Percentiles rank a stretch among this genome's conserved stretches.
Evolutionary conservation across 2,113 vertebrate genomes (phyloP).

Genomic region (Thamnophis sirtalis): DNA sequence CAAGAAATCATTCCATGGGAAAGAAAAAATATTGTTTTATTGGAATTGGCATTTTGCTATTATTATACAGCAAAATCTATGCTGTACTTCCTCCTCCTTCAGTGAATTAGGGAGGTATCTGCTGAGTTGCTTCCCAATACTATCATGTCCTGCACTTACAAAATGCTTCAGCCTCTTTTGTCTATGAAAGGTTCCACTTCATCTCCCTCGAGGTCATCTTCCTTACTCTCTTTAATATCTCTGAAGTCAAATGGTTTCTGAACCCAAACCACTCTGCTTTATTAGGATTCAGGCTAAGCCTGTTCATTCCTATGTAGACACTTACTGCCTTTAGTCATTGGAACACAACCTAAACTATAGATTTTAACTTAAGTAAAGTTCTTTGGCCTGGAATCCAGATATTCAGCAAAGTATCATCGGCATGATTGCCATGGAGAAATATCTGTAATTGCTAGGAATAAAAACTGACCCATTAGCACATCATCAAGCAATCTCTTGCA

Average conservation of each 20-base stretch:
- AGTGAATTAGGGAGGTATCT: background rate
- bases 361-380: background rate
- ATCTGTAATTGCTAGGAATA: background rate
- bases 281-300: background rate
- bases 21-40: background rate
- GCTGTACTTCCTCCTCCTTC: background rate
- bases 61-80: background rate
- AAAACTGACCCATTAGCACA: background rate
- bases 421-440: background rate
- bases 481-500: background rate
- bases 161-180: background rate
- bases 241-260: background rate
- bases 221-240: background rate
- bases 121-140: background rate
- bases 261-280: background rate
- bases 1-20: background rate
- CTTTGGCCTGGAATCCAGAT: background rate
- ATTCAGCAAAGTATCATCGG: background rate
- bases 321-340: background rate
- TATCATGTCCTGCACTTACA: background rate
- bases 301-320: background rate
- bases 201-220: background rate
- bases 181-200: background rate
- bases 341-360: background rate
- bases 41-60: background rate